Evolutionary conservation across 1,140 invertebrate genomes (phyloP).

Genomic region (Dreissena polymorpha): DNA sequence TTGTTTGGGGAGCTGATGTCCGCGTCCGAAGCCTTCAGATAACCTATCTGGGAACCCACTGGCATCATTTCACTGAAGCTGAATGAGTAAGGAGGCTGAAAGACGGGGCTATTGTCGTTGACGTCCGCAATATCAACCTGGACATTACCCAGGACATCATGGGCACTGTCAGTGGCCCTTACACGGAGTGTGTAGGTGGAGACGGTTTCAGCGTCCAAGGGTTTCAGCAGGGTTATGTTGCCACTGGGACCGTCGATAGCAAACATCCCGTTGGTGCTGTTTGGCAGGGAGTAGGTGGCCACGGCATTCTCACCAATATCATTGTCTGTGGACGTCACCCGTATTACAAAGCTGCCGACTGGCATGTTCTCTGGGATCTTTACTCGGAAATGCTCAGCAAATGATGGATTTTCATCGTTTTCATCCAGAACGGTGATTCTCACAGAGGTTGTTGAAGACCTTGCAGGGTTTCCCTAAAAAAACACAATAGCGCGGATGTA

Average conservation of each 20-base stretch:
- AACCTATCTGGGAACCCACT: slow-evolving; percentile 87
- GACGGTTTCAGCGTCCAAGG: slow-evolving; percentile 89
- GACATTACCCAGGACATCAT: slow-evolving; percentile 85
- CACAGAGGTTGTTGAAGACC: slow-evolving; percentile 91
- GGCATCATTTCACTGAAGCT: slow-evolving; percentile 86
- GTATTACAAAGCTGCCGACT: slow-evolving; percentile 94
- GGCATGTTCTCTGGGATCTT: slow-evolving; percentile 98
- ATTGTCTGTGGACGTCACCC: slow-evolving; percentile 88
- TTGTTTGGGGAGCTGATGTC: slow-evolving; percentile 95
- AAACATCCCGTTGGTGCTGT: slow-evolving; percentile 93
- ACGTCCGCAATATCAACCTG: slow-evolving; percentile 92
- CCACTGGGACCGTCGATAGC: slow-evolving; percentile 92
- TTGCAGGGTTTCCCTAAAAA: slow-evolving; percentile 66
- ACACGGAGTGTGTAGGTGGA: slow-evolving; percentile 87
- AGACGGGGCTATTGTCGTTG: slow-evolving; percentile 76
- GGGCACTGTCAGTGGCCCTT: slow-evolving; percentile 88
- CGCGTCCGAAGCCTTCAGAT: slow-evolving; percentile 93
- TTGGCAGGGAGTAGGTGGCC: slow-evolving; percentile 88
- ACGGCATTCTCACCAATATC: slow-evolving; percentile 93
- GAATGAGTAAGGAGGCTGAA: slow-evolving; percentile 66
- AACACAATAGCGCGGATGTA: too few relatives aligned
- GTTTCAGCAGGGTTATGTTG: slow-evolving; percentile 93
- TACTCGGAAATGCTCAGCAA: slow-evolving; percentile 94
- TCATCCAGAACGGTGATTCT: slow-evolving; percentile 92
- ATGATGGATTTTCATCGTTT: slow-evolving; percentile 97